A percentile compares a stretch with the other conserved stretches of the same genome.
Evolutionary conservation across 2,797 vertebrate species (phyloP).

Genomic region (Capromys pilorides): DNA sequence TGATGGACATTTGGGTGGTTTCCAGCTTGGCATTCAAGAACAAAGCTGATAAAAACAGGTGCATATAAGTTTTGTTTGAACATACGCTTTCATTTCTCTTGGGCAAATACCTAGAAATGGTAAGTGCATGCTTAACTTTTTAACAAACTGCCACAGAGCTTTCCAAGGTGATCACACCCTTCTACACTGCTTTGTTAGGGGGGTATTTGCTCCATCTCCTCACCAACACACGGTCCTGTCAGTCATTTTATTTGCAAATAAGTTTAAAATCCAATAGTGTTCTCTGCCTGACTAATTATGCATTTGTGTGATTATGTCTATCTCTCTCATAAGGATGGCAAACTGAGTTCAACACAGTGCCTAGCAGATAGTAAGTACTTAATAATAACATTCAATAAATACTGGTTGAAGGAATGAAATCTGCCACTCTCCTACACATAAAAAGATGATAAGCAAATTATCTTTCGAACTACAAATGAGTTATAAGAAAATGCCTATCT

Average conservation of each 20-base stretch:
- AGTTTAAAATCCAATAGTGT: conserved; percentile 36
- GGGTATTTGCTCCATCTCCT: not conserved
- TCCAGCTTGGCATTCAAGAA: not conserved
- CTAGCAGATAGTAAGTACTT: not conserved
- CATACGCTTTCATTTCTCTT: conserved; percentile 16
- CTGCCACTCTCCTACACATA: not conserved
- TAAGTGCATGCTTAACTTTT: not conserved
- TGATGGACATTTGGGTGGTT: not conserved
- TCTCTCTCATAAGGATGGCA: not conserved
- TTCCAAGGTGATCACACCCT: not conserved
- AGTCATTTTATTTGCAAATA: not conserved
- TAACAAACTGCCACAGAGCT: conserved; percentile 7
- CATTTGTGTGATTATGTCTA: conserved; percentile 8
- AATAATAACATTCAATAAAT: not conserved
- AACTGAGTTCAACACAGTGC: not conserved
- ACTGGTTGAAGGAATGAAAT: not conserved
- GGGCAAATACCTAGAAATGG: conserved; percentile 43
- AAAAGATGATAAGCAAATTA: not conserved
- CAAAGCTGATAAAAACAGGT: conserved; percentile 16
- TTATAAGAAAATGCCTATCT: not conserved
- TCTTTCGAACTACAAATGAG: not conserved
- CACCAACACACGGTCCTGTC: not conserved
- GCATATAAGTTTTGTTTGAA: not conserved
- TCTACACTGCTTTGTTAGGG: not conserved
- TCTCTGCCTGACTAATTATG: not conserved